Evolutionary conservation across 2,113 vertebrate genomes (phyloP), one percentile per base, ranked within the genome.

Genomic region (Chaenocephalus aceratus): DNA sequence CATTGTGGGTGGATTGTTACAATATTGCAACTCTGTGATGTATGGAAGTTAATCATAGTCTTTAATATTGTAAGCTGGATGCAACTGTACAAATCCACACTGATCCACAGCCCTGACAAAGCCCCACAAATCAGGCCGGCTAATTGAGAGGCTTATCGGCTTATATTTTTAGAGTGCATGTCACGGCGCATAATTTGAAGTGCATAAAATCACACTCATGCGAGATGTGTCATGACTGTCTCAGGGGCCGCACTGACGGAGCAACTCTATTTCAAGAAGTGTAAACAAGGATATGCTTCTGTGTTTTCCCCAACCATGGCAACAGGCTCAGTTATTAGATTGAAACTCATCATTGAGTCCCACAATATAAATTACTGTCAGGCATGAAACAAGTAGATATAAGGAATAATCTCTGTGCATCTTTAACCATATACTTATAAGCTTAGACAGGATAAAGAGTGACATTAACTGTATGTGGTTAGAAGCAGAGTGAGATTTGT

Each of bases 211-310:
- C 77, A 51, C 85, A 83, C 64, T 66, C 57, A 63, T 61, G 79
- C 57, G 45, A 76, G 81, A 85, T 61, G 86, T 77, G 78, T 75
- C 80, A 75, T 54, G 81, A 69, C 73, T 77, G 84, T 88, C 88
- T 68, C 78, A 57, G 71, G 79, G 72, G 74, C 78, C 10, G 26
- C 2, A 30, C 68, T 79, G 86, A 84, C 58, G 6, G 85, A 87
- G 75, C 46, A 58, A 21, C 45, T 87, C 88, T 84, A 86, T 88
- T 91, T 89, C 57, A 1, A 71, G 82, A 73, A 34, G 6, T 15
- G 14, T 69, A 84, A 82, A 83, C 18, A 61, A 60, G 30, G 26
- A n/a, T 2, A 63, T 8, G 67, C 23, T 62, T 26, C 41, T 13
- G 53, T 54, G 57, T 77, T 76, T 72, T 5, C 59, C 61, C 30